Conservation (phyloP, 2,113 vertebrate genomes). For the Dermatemys mawii region DNA sequence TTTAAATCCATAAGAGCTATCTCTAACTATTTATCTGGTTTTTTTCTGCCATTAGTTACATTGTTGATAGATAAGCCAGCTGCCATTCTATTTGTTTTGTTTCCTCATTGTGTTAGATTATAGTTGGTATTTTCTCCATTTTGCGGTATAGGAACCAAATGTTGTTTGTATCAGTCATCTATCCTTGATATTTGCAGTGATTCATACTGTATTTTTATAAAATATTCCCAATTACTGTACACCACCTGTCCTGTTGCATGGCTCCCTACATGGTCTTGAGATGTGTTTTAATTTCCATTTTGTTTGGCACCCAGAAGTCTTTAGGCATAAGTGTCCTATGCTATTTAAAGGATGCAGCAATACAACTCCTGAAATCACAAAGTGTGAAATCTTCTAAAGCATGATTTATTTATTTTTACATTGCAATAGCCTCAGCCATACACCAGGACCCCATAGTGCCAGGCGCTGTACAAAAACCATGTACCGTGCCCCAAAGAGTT, state of each 20-base stretch:
- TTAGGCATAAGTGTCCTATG: not conserved
- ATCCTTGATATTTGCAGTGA: not conserved
- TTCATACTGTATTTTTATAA: not conserved
- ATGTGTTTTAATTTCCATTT: not conserved
- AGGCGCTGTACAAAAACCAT: not conserved
- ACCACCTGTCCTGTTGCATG: not conserved
- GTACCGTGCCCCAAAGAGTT: not conserved
- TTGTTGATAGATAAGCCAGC: no score
- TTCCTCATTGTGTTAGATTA: not conserved
- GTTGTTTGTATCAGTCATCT: not conserved
- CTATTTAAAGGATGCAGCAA: not conserved
- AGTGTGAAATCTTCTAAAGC: not conserved
- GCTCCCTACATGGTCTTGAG: not conserved
- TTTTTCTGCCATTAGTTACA: not conserved
- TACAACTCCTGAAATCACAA: not conserved
- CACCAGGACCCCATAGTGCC: no score
- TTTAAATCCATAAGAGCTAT: not conserved
- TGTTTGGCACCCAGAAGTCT: not conserved
- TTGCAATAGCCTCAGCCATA: not conserved
- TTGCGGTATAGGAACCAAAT: not conserved
- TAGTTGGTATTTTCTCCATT: not conserved
- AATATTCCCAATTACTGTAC: not conserved
- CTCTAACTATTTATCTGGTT: not conserved
- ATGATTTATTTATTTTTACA: not conserved
- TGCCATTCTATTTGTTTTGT: no score